Conservation (phyloP, 1,140 invertebrate species). For the Tetragonula clypearis region DNA sequence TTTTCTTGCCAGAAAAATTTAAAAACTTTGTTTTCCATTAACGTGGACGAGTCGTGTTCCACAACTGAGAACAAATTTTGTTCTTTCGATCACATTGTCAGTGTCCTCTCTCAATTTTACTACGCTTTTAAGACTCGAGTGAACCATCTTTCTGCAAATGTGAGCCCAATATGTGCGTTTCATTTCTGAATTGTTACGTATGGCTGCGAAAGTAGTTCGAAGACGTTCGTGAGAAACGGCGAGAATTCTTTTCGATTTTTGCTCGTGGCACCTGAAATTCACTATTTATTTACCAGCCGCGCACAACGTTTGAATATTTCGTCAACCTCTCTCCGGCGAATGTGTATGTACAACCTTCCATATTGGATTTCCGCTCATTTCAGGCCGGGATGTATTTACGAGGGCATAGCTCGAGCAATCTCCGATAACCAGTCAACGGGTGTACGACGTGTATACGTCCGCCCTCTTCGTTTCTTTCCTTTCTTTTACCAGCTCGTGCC, state of each 20-base stretch:
- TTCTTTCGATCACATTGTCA: no score
- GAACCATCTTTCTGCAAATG: no score
- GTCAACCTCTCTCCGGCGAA: not conserved
- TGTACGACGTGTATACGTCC: not conserved
- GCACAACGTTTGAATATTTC: constrained; percentile 12
- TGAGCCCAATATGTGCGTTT: no score
- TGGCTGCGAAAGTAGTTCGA: not conserved
- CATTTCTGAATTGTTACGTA: no score
- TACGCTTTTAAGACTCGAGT: no score
- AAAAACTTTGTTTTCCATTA: no score
- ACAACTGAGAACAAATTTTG: no score
- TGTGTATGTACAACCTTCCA: not conserved
- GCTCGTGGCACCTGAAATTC: not conserved
- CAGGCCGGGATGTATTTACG: not conserved
- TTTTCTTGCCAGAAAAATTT: no score
- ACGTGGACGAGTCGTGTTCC: no score
- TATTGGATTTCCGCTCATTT: not conserved
- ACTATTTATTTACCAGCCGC: constrained; percentile 2
- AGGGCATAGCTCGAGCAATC: constrained; percentile 10
- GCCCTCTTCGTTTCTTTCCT: not conserved
- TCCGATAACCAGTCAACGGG: constrained; percentile 1
- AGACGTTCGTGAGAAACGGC: not conserved
- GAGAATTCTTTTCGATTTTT: not conserved
- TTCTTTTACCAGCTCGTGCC: not conserved
- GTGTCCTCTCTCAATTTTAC: no score